Evolutionary conservation across 2,888 invertebrate species (phyloP).

Genomic region (Stenurella melanura): DNA sequence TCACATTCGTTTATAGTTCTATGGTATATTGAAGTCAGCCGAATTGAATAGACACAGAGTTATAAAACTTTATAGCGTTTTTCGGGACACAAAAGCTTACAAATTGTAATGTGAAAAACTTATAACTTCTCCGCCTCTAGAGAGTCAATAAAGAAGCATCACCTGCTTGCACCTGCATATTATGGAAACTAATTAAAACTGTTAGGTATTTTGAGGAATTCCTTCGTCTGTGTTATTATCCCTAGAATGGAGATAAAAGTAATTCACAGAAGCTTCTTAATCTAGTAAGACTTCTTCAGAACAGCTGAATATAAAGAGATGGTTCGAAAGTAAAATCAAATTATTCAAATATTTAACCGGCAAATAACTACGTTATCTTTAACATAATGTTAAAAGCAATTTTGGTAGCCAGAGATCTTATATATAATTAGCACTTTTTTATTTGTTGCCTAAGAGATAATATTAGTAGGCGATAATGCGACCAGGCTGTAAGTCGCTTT

Average conservation of each 20-base stretch:
- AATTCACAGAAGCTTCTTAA: not conserved
- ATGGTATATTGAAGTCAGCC: not conserved
- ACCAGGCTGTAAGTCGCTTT: too few relatives aligned
- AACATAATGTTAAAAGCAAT: not conserved
- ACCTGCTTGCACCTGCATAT: not conserved
- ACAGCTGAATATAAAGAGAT: not conserved
- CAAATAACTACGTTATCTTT: not conserved
- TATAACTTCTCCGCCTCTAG: not conserved
- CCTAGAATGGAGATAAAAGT: not conserved
- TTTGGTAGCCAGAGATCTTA: too few relatives aligned
- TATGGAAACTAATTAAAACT: not conserved
- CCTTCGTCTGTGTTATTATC: not conserved
- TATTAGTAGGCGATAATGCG: too few relatives aligned
- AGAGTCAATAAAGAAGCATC: not conserved
- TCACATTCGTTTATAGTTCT: not conserved
- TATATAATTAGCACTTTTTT: too few relatives aligned
- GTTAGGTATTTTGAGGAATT: not conserved
- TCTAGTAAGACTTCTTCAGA: not conserved
- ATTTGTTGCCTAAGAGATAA: too few relatives aligned
- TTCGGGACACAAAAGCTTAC: not conserved
- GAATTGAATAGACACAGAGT: not conserved
- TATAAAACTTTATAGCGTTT: not conserved
- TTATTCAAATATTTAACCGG: not conserved
- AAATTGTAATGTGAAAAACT: not conserved
- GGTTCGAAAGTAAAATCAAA: not conserved